Base-by-base conservation (phyloP, 1,140 invertebrate species). In the Drosophila varians region DNA sequence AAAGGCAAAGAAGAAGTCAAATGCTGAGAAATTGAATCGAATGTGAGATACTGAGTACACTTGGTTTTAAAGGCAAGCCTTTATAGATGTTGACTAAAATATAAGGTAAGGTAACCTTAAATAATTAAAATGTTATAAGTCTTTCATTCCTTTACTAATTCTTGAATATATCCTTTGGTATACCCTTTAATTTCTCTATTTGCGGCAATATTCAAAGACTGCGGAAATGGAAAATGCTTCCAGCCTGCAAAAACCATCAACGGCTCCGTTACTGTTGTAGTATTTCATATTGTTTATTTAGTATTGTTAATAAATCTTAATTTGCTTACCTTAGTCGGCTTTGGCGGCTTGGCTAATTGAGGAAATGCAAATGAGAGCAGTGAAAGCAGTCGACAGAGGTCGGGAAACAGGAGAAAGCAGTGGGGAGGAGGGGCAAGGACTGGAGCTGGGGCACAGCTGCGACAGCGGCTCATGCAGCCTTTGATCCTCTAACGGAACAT, bases 401-500 rank as follows among this genome's bases (percentile, higher is more conserved):
- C 5, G 23, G 18, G 11, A 36, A 31, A 45, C 54, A 55, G 31
- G 52, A 26, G 56, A 49, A 46, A 34, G 52, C 28, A 54, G 18
- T 38, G 45, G 3, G 18, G 38, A 26, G 1, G 28, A 38, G 51
- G 45, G 4, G 6, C 12, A 7, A 12, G 12, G 12, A 9, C 36
- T 38, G 56, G 34, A 18, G 45, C 25, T 19, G 25, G 19, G 16
- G 34, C 43, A 52, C 77, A 84, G 64, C 65, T 71, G 79, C 54
- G 23, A 14, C 36, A 21, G 76, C 83, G 83, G 82, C 77, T 58
- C 56, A 40, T 46, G 43, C 51, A 53, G 71, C 51, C 82, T 87
- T 87, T 87, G 82, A 87, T 87, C 82, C 82, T 77, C 74, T 87
- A 70, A 87, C 82, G 82, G 73, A 77, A 77, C 82, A 87, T 87